Evolutionary conservation across 2,888 invertebrate species (phyloP).

Genomic region (Neoitamus cyanurus): DNA sequence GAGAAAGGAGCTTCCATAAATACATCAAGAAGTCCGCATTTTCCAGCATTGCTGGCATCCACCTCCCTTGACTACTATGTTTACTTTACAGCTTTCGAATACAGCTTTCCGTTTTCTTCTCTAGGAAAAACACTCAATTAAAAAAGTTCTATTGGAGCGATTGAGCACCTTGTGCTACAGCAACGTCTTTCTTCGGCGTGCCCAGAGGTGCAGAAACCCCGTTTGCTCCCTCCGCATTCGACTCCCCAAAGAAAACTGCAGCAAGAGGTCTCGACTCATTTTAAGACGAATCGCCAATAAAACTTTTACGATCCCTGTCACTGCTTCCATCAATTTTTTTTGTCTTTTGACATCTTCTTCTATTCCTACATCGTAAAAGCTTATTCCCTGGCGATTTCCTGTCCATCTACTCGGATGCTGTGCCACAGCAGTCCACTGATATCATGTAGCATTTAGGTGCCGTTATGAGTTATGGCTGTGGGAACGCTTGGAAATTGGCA

Average conservation of each 20-base stretch:
- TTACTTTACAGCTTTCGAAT: not conserved
- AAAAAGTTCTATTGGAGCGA: not conserved
- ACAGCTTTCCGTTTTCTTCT: not conserved
- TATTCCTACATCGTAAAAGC: not conserved
- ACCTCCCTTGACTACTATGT: not conserved
- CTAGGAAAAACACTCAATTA: not conserved
- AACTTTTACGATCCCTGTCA: not conserved
- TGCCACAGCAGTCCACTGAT: not conserved
- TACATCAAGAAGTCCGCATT: no score
- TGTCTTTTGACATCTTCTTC: not conserved
- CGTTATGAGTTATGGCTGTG: conserved; percentile 8
- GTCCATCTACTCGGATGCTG: not conserved
- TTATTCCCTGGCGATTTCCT: not conserved
- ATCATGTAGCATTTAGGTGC: not conserved
- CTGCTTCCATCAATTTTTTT: not conserved
- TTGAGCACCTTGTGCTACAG: not conserved
- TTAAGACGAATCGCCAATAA: conserved; percentile 8
- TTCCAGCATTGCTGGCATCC: no score
- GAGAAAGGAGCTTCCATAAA: no score
- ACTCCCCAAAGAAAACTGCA: not conserved
- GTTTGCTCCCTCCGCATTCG: not conserved
- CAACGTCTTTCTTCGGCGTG: not conserved
- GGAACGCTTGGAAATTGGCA: conserved; percentile 10
- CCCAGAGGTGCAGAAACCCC: not conserved
- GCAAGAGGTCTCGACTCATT: not conserved